These are phyloP conservation scores for Nephila pilipes DNA, from an alignment of 1,140 invertebrate genomes.

Conservation along the genomic window DNA sequence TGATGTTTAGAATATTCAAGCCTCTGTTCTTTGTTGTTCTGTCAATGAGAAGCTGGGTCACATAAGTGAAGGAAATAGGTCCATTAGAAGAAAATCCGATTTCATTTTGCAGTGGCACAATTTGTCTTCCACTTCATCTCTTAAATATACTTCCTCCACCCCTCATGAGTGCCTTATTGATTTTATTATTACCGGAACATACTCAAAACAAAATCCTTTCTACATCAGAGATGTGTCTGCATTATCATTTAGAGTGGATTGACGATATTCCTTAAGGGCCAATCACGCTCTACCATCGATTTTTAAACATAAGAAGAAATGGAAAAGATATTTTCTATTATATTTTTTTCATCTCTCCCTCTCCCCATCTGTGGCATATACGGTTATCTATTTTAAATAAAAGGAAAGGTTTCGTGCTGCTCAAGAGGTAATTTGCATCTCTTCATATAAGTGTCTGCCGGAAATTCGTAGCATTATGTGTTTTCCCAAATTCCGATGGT, in stretches of 20 bases:
- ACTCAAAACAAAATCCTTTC: constrained; percentile 72
- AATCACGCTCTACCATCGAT: constrained; percentile 55
- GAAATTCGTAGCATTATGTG: constrained; percentile 11
- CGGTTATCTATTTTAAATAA: constrained; percentile 68
- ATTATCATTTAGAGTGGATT: constrained; percentile 70
- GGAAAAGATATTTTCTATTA: constrained; percentile 54
- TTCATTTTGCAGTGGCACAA: constrained; percentile 8
- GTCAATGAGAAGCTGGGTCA: not conserved
- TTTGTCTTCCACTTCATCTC: constrained; percentile 39
- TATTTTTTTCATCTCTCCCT: constrained; percentile 41
- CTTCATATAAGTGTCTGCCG: not conserved
- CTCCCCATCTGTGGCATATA: too few species aligned
- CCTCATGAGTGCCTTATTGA: constrained; percentile 44
- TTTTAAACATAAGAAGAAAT: constrained; percentile 28
- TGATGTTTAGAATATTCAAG: not conserved
- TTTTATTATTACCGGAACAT: constrained; percentile 74
- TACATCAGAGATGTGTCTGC: constrained; percentile 60
- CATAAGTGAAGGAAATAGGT: constrained; percentile 9
- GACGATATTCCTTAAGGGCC: constrained; percentile 61
- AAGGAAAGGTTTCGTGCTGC: constrained; percentile 17
- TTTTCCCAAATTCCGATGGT: constrained; percentile 31
- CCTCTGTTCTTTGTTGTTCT: not conserved
- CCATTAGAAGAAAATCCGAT: constrained; percentile 64
- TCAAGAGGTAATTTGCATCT: constrained; percentile 45
- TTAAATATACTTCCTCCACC: constrained; percentile 62